A percentile compares a stretch with the other conserved stretches of the same genome.
Conservation (phyloP, 2,113 vertebrate species). For the Otolemur garnettii region DNA sequence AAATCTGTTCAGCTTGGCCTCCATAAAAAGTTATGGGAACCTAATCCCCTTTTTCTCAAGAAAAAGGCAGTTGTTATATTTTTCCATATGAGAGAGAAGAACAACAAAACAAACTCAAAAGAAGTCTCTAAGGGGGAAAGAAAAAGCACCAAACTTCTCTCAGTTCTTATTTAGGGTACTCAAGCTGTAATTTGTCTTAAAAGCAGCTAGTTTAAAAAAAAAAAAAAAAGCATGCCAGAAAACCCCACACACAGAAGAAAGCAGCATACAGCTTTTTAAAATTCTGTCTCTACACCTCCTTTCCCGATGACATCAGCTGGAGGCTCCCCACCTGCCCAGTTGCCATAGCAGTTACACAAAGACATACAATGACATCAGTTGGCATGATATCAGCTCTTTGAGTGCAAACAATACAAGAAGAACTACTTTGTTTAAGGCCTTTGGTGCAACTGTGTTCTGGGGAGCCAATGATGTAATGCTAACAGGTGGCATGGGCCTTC, state of each 20-base stretch:
- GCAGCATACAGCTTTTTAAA: constrained; percentile 73
- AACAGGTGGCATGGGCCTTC: constrained; percentile 91
- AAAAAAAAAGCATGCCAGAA: constrained; percentile 45
- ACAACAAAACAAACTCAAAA: constrained; percentile 60
- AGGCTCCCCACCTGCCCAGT: constrained; percentile 91
- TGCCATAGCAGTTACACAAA: constrained; percentile 89
- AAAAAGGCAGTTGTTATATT: constrained; percentile 53
- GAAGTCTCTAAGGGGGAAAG: neutral
- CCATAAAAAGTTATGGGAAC: constrained; percentile 14
- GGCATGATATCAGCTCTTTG: constrained; percentile 91
- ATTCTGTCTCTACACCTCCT: constrained; percentile 84
- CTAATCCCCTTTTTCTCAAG: constrained; percentile 39
- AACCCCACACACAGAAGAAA: constrained; percentile 62
- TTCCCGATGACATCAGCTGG: constrained; percentile 86
- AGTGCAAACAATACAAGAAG: constrained; percentile 92
- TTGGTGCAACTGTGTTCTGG: constrained; percentile 86
- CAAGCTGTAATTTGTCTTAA: constrained; percentile 59
- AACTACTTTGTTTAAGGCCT: constrained; percentile 88
- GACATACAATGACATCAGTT: constrained; percentile 92
- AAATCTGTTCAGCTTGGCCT: constrained; percentile 30
- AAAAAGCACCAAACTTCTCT: neutral
- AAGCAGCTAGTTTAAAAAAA: constrained; percentile 34
- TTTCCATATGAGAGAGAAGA: constrained; percentile 38
- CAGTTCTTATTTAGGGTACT: constrained; percentile 76
- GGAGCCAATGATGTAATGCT: constrained; percentile 88